Conservation (phyloP, 1,140 invertebrate species). For the Steinernema feltiae region DNA sequence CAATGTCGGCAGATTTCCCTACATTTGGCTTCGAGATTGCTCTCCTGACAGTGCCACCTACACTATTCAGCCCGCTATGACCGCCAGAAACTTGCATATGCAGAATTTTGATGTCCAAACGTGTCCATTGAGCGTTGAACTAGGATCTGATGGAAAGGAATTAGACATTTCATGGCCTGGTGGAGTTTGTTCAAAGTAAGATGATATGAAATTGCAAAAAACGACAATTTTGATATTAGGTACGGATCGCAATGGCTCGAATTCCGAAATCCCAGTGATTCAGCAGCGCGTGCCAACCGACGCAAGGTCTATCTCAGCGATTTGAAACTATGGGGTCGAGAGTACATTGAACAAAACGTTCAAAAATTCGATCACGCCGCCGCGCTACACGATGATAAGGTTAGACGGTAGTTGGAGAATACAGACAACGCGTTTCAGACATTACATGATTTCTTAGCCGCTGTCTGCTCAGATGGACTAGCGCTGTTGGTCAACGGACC, state of each 20-base stretch:
- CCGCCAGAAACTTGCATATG: constrained; percentile 43
- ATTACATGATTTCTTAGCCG: constrained; percentile 47
- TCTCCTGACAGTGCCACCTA: constrained; percentile 46
- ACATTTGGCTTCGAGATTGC: constrained; percentile 52
- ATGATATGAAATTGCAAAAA: not conserved
- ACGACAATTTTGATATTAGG: constrained; percentile 21
- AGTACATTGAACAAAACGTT: constrained; percentile 39
- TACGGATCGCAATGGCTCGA: constrained; percentile 42
- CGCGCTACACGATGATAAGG: constrained; percentile 45
- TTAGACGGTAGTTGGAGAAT: not conserved
- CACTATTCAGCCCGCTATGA: constrained; percentile 46
- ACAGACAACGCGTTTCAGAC: constrained; percentile 26
- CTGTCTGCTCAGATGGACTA: constrained; percentile 51
- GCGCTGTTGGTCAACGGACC: constrained; percentile 41
- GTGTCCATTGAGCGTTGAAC: constrained; percentile 16
- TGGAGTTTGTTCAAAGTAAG: constrained; percentile 17
- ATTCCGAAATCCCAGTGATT: constrained; percentile 37
- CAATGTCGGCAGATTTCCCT: constrained; percentile 36
- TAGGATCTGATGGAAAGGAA: constrained; percentile 13
- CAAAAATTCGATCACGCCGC: constrained; percentile 38
- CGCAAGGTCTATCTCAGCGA: constrained; percentile 41
- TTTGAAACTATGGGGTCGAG: constrained; percentile 37
- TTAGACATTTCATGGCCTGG: constrained; percentile 32
- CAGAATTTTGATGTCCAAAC: constrained; percentile 43
- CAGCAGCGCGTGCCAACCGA: constrained; percentile 25